Percentiles rank a stretch among this genome's conserved stretches.
Conservation (phyloP, 2,113 vertebrate genomes). For the Xiphophorus couchianus region DNA sequence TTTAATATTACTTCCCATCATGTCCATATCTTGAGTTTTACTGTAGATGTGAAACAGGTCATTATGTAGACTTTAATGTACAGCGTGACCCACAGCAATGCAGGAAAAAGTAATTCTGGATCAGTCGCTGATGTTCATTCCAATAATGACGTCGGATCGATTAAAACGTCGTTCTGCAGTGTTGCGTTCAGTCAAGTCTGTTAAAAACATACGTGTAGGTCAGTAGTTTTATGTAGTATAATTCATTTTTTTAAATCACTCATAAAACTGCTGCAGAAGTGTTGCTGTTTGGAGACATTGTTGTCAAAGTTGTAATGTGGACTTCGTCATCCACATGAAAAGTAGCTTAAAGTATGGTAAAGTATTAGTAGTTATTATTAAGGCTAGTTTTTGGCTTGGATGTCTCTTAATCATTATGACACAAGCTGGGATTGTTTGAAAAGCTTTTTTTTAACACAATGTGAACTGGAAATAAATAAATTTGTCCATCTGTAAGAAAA, state of each 20-base stretch:
- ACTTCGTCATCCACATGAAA: too few relatives aligned
- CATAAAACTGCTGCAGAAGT: too few relatives aligned
- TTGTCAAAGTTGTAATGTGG: too few relatives aligned
- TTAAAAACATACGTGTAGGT: background rate
- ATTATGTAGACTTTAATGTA: background rate
- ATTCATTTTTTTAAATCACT: background rate
- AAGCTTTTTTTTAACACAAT: background rate
- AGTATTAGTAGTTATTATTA: too few relatives aligned
- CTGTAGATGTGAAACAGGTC: background rate
- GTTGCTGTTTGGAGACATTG: too few relatives aligned
- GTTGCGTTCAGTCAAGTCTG: too few relatives aligned
- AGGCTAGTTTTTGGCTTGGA: background rate
- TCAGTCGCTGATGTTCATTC: background rate
- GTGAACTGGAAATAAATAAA: background rate
- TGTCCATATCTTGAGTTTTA: background rate
- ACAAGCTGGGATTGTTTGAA: background rate
- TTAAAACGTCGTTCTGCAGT: background rate
- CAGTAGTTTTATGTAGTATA: background rate
- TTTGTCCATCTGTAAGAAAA: background rate
- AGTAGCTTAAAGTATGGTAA: too few relatives aligned
- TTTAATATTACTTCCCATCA: background rate
- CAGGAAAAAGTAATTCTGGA: background rate
- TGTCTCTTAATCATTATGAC: background rate
- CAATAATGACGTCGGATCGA: background rate
- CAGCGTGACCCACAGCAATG: background rate